Percentiles rank a stretch among this genome's conserved stretches.
Conservation (phyloP, 1,140 invertebrate genomes). For the Bombus cullumanus region DNA sequence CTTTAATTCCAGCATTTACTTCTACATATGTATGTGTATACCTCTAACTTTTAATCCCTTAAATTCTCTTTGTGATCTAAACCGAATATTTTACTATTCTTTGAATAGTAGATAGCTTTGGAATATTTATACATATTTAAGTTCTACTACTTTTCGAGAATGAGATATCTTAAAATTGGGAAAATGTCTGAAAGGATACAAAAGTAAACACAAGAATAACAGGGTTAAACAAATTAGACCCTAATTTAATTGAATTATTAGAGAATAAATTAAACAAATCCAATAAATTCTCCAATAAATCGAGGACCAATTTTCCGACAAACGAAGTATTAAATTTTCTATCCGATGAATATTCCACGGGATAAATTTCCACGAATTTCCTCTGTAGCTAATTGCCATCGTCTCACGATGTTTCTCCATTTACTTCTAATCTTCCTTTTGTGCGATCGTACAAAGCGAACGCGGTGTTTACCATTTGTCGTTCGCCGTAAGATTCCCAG, state of each 20-base stretch:
- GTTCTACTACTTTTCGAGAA: no score
- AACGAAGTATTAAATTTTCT: background rate
- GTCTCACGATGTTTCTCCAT: background rate
- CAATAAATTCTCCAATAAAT: background rate
- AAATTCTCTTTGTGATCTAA: no score
- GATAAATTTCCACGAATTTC: background rate
- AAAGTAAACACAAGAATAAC: background rate
- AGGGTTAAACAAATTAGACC: background rate
- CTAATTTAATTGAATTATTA: no score
- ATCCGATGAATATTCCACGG: background rate
- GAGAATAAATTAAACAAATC: background rate
- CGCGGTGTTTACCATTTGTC: conserved; percentile 52
- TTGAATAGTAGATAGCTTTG: no score
- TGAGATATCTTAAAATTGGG: no score
- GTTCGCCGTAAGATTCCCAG: background rate
- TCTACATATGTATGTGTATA: no score
- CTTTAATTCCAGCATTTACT: background rate
- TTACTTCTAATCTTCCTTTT: background rate
- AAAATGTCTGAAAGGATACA: no score
- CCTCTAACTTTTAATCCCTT: no score
- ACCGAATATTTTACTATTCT: no score
- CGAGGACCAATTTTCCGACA: background rate
- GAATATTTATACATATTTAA: no score
- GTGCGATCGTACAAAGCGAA: background rate
- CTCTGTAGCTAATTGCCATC: background rate